A percentile compares a stretch with the other conserved stretches of the same genome.
These are phyloP conservation scores for Chrysochloris asiatica DNA, from an alignment of 2,113 vertebrate genomes.

Conservation along the genomic window DNA sequence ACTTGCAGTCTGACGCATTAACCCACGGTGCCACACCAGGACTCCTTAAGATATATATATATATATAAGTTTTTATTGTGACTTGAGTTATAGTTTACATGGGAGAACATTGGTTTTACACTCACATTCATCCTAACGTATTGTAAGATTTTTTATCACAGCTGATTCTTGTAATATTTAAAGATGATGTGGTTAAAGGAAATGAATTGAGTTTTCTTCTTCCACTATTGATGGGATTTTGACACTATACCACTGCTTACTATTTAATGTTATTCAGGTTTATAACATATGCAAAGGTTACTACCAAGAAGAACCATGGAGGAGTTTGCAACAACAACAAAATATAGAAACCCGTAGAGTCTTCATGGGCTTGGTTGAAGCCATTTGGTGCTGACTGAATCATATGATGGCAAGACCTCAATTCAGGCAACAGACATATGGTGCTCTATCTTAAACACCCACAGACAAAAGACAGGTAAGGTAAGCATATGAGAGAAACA, in stretches of 20 bases:
- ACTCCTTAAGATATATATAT: too few species aligned
- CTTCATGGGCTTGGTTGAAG: background rate
- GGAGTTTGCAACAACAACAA: background rate
- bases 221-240: background rate
- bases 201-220: background rate
- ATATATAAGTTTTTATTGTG: too few species aligned
- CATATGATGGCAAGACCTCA: background rate
- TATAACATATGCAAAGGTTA: background rate
- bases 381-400: background rate
- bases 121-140: too few species aligned
- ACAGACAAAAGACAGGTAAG: background rate
- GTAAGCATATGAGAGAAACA: background rate
- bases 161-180: background rate
- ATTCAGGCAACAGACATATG: background rate
- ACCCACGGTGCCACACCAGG: too few species aligned
- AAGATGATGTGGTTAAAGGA: background rate
- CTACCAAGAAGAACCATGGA: background rate
- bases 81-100: too few species aligned
- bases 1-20: too few species aligned
- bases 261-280: background rate
- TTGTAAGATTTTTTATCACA: background rate
- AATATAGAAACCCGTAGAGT: background rate
- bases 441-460: background rate
- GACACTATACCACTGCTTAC: background rate
- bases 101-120: too few species aligned